Conservation (phyloP, 1,140 invertebrate genomes). For the Hyles vespertilio region DNA sequence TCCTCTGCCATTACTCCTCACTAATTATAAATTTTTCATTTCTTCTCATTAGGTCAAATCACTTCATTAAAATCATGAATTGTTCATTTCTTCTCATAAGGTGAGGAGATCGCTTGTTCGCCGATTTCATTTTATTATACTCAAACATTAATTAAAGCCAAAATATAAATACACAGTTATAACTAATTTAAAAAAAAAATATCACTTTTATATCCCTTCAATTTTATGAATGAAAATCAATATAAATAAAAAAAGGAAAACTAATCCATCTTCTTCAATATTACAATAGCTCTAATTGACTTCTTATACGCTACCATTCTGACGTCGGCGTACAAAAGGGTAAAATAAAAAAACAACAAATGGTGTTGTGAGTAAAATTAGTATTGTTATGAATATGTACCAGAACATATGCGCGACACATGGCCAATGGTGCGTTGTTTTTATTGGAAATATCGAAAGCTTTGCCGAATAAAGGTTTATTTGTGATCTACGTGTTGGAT, state of each 20-base stretch:
- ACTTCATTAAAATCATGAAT: too few relatives aligned
- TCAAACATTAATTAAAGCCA: neutral
- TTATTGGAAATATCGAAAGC: conserved; percentile 1
- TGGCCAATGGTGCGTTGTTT: conserved; percentile 46
- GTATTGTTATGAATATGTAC: conserved; percentile 54
- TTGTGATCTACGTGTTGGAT: neutral
- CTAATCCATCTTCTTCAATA: conserved; percentile 33
- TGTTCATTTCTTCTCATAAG: too few relatives aligned
- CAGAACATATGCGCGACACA: conserved; percentile 57
- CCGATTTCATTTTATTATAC: neutral
- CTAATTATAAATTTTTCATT: too few relatives aligned
- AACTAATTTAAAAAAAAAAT: too few relatives aligned
- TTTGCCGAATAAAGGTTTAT: neutral
- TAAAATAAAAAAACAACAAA: conserved; percentile 49
- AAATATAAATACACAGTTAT: too few relatives aligned
- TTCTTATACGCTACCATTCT: conserved; percentile 41
- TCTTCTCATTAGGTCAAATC: too few relatives aligned
- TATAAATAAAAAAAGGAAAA: conserved; percentile 13
- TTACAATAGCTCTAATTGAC: conserved; percentile 45
- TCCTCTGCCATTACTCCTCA: too few relatives aligned
- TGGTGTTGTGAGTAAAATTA: conserved; percentile 48
- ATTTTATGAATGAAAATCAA: conserved; percentile 7
- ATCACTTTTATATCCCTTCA: too few relatives aligned
- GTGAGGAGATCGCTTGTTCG: neutral
- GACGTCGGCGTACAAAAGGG: conserved; percentile 37